Percentiles rank a stretch among this genome's conserved stretches.
phyloP scores from a whole-genome alignment of 2,113 vertebrate genomes.

The Rhinoptilus africanus region DNA sequence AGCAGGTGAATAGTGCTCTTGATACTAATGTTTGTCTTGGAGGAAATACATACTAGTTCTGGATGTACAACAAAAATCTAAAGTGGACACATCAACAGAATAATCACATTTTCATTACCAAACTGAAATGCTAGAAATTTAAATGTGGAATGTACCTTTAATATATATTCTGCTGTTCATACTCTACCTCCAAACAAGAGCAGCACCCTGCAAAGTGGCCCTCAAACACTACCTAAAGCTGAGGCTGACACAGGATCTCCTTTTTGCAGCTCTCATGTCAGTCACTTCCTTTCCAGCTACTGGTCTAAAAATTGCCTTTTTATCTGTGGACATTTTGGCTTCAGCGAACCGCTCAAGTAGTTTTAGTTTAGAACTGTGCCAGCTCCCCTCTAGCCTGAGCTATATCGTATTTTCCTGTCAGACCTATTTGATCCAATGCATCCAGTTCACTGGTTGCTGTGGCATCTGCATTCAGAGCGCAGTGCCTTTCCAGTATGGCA shows the following conservation, averaged over 20 bases:
- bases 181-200: neutral
- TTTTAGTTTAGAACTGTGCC: neutral
- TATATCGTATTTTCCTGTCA: neutral
- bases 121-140: neutral
- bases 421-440: neutral
- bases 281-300: neutral
- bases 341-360: neutral
- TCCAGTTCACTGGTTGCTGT: neutral
- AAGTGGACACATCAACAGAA: neutral
- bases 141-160: neutral
- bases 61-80: neutral
- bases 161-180: neutral
- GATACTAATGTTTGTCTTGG: neutral
- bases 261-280: neutral
- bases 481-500: neutral
- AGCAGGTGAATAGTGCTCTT: neutral
- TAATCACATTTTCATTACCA: neutral
- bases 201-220: neutral
- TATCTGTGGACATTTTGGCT: neutral
- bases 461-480: neutral
- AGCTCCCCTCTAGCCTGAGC: neutral
- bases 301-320: neutral
- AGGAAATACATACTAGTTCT: neutral
- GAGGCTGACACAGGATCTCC: neutral
- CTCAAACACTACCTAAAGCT: neutral